Base-by-base conservation (phyloP, 2,113 vertebrate genomes). In the Gambusia affinis region DNA sequence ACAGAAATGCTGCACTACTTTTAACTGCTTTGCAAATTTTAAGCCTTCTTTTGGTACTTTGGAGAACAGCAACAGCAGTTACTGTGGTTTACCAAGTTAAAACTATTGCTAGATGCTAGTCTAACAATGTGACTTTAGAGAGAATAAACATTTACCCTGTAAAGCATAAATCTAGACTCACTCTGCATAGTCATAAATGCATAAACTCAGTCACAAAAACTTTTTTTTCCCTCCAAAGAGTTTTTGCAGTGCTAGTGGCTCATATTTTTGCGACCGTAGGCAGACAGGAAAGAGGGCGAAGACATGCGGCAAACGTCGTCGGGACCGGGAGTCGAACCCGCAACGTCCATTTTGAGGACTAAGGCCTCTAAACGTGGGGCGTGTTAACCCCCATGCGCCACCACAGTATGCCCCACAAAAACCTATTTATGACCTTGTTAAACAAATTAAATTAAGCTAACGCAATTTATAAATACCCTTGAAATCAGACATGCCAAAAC, bases 81-180 rank as follows among this genome's bases (percentile, higher is more conserved):
- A n/a, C 3, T 27, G 0, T 11, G 29, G 15, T 33, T 63, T 63
- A 37, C 15, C 1, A 12, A 17, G 27, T n/a, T 27, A 27, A 29
- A 67, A 47, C 8, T 12, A 42, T 12, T 6, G 1, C n/a, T 44
- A 4, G 12, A 24, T 29, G 15, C 27, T 6, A 24, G 31, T 27
- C 61, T 7, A 47, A 60, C 35, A 15, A 37, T 27, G 39, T 54
- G 62, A n/a, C 27, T 33, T 24, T 30, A 4, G 8, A 28, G 15
- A 35, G 30, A 29, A 42, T 19, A 84, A 73, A 78, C 37, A 68
- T 72, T 72, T 27, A 30, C 12, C 65, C 5, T 14, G 39, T 28
- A 31, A 27, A n/a, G 22, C 11, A 42, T 31, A 69, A 47, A 68
- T 61, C n/a, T 37, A 57, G 37, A 17, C 70, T 76, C 31, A 29